Conservation (phyloP, 2,888 invertebrate genomes). For the Conus canariensis region DNA sequence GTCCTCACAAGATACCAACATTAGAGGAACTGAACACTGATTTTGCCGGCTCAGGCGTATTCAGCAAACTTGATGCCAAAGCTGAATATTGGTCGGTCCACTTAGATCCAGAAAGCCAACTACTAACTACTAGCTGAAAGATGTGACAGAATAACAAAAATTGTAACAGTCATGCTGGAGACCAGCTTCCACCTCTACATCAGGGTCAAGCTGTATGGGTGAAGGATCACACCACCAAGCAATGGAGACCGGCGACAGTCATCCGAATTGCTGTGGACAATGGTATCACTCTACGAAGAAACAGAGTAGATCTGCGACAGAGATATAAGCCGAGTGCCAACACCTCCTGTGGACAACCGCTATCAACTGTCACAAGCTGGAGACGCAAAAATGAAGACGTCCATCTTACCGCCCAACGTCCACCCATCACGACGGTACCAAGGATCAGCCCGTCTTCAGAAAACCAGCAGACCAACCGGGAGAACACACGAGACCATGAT, state of each 20-base stretch:
- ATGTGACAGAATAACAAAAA: too few relatives aligned
- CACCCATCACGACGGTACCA: neutral
- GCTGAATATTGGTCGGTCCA: conserved; percentile 50
- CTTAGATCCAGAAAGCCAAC: conserved; percentile 38
- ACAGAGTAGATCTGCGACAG: neutral
- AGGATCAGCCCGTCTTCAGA: neutral
- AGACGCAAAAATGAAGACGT: neutral
- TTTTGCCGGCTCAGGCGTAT: conserved; percentile 47
- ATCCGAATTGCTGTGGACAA: neutral
- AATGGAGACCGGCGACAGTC: too few relatives aligned
- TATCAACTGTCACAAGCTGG: neutral
- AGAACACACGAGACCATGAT: too few relatives aligned
- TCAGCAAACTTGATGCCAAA: conserved; percentile 55
- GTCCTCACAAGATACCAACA: too few relatives aligned
- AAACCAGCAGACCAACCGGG: neutral
- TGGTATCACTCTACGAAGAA: conserved; percentile 1
- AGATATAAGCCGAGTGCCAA: neutral
- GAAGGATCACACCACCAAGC: too few relatives aligned
- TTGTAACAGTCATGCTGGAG: too few relatives aligned
- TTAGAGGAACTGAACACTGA: neutral
- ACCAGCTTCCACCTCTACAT: too few relatives aligned
- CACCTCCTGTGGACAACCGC: neutral
- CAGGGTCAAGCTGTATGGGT: too few relatives aligned
- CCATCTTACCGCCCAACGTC: neutral
- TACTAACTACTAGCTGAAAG: neutral